Evolutionary conservation across 2,888 invertebrate species (phyloP).

Genomic region (Pinctada fucata): DNA sequence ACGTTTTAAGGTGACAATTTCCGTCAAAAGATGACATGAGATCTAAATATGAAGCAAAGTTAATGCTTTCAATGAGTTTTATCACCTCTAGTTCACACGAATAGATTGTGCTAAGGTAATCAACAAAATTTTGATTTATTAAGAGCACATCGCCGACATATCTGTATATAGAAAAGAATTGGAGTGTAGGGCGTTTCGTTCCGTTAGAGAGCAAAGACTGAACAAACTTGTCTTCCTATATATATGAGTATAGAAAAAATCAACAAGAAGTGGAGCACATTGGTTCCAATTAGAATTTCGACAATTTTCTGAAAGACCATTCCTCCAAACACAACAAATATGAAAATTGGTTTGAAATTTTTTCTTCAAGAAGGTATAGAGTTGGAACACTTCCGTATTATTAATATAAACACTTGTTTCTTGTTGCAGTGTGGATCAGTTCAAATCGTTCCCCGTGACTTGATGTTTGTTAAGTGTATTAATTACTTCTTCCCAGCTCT

Average conservation of each 20-base stretch:
- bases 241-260: not conserved
- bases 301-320: not conserved
- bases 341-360: too few relatives aligned
- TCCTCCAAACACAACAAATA: too few relatives aligned
- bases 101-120: conserved; percentile 1
- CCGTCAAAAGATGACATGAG: not conserved
- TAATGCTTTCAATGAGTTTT: not conserved
- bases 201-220: not conserved
- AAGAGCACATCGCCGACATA: not conserved
- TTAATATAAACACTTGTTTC: too few relatives aligned
- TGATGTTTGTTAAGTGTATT: too few relatives aligned
- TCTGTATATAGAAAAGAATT: not conserved
- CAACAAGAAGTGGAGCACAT: not conserved
- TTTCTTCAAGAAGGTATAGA: too few relatives aligned
- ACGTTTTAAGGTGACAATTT: not conserved
- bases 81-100: not conserved
- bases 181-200: not conserved
- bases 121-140: not conserved
- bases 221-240: not conserved
- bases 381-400: too few relatives aligned
- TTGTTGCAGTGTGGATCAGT: too few relatives aligned
- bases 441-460: too few relatives aligned
- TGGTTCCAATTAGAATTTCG: not conserved
- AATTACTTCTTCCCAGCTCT: too few relatives aligned
- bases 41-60: not conserved